These are phyloP conservation scores for Peromyscus melanophrys DNA, from an alignment of 2,797 vertebrate species.

Conservation along the genomic window DNA sequence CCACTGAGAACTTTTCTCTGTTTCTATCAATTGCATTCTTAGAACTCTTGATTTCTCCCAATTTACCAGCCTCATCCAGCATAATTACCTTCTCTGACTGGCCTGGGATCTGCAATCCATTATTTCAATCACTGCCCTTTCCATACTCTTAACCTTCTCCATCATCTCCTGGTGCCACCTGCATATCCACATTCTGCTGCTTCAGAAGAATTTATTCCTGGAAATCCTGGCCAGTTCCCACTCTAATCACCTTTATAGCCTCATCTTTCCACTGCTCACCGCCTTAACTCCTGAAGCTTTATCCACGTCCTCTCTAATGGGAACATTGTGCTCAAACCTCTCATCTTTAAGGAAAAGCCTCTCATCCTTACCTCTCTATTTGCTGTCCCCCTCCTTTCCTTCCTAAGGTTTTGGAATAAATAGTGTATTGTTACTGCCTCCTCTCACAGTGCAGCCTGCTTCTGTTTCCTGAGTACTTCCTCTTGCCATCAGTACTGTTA, in stretches of 20 bases:
- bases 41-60: conserved; percentile 12
- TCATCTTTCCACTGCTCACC: conserved; percentile 21
- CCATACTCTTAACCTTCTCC: neutral
- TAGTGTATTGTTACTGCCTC: neutral
- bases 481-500: neutral
- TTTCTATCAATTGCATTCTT: neutral
- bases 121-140: conserved; percentile 32
- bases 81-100: conserved; percentile 42
- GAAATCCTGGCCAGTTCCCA: conserved; percentile 21
- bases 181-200: conserved; percentile 19
- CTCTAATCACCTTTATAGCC: neutral
- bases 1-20: neutral
- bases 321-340: neutral
- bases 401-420: conserved; percentile 29
- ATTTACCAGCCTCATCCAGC: neutral
- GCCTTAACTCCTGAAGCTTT: conserved; percentile 15
- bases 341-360: conserved; percentile 30
- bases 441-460: neutral
- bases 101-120: neutral
- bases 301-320: neutral
- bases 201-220: conserved; percentile 31
- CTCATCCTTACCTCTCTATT: neutral
- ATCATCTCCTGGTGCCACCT: neutral
- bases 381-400: neutral
- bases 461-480: neutral